Evolutionary conservation across 2,797 vertebrate species (phyloP).

Genomic region (Setipinna tenuifilis): DNA sequence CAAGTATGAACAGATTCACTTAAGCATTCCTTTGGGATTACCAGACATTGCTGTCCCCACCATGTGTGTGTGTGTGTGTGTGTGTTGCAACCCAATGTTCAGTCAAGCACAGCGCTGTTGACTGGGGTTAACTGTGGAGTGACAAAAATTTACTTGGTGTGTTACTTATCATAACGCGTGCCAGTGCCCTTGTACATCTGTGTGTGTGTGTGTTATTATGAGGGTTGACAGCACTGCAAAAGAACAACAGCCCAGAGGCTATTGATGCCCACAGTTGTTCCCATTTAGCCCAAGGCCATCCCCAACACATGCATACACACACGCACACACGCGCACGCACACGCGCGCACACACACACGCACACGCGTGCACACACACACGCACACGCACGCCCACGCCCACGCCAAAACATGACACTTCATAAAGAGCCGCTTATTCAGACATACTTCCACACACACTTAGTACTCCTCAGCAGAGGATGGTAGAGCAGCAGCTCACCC

Average conservation of each 20-base stretch:
- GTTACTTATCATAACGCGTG: background rate
- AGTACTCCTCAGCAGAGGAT: no score
- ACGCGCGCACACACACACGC: background rate
- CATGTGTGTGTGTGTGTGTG: background rate
- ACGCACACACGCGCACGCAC: background rate
- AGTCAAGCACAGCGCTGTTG: background rate
- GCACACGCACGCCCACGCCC: background rate
- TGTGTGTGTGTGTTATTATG: background rate
- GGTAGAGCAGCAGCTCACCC: no score
- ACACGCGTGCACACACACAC: background rate
- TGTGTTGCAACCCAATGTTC: background rate
- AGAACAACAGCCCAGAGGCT: background rate
- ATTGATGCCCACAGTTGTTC: background rate
- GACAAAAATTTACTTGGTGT: background rate
- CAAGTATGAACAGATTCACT: no score
- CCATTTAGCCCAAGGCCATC: background rate
- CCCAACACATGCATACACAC: background rate
- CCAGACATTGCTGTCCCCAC: background rate
- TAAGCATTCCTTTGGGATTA: no score
- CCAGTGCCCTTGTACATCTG: background rate
- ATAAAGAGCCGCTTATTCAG: no score
- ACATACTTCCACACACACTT: no score
- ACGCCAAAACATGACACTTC: background rate
- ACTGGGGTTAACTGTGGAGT: background rate
- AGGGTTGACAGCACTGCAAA: background rate